Conservation (phyloP, 2,888 invertebrate species). For the Agrotis clavis region DNA sequence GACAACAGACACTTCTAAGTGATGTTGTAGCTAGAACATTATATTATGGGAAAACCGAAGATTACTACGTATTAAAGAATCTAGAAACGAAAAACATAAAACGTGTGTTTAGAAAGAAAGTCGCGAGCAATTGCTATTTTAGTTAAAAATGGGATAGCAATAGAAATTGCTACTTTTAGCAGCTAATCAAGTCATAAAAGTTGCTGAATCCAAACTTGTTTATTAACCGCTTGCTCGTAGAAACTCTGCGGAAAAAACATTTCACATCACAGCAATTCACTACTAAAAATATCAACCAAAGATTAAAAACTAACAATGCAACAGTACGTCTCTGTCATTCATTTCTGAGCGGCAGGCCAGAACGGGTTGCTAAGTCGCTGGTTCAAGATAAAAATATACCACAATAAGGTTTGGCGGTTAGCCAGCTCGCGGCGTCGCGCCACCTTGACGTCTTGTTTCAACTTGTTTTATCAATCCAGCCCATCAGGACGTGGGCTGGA, state of each 20-base stretch:
- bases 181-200: neutral
- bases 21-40: too few species aligned
- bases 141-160: neutral
- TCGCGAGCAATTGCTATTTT: neutral
- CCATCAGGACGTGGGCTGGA: constrained; percentile 58
- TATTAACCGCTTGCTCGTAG: neutral
- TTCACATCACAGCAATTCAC: neutral
- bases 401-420: constrained; percentile 58
- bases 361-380: constrained; percentile 12
- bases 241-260: neutral
- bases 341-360: constrained; percentile 40
- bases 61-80: too few species aligned
- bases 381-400: constrained; percentile 60
- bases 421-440: constrained; percentile 56
- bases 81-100: too few species aligned
- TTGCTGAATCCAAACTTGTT: neutral
- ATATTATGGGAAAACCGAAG: too few species aligned
- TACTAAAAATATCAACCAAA: constrained; percentile 15
- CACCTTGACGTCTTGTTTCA: constrained; percentile 63
- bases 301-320: neutral
- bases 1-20: neutral
- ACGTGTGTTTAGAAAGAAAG: neutral
- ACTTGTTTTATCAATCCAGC: constrained; percentile 70
- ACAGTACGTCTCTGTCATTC: constrained; percentile 20
- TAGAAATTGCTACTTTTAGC: neutral